Percentiles rank a stretch among this genome's conserved stretches.
These are phyloP conservation scores for Uropetala carovei DNA, from an alignment of 2,888 invertebrate species.

Conservation along the genomic window DNA sequence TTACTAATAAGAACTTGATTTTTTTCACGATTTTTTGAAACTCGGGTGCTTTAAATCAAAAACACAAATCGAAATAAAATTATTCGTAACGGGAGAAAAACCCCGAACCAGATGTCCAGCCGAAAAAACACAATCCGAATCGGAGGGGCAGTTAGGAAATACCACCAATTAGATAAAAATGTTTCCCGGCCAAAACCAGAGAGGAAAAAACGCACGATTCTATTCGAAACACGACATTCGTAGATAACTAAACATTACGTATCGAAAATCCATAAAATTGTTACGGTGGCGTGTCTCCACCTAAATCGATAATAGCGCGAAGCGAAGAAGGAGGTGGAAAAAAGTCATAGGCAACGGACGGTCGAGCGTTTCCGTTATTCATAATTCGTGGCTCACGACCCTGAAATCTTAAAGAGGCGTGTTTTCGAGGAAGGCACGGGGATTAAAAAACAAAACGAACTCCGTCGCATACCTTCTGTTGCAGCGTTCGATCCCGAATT, in stretches of 20 bases:
- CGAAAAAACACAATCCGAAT: too few relatives aligned
- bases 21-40: too few relatives aligned
- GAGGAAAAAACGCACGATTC: too few relatives aligned
- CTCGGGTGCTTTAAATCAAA: too few relatives aligned
- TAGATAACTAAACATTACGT: too few relatives aligned
- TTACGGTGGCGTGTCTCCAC: not conserved
- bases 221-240: not conserved
- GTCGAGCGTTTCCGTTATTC: slow-evolving; percentile 27
- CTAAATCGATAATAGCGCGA: not conserved
- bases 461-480: too few relatives aligned
- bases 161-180: not conserved
- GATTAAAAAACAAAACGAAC: too few relatives aligned
- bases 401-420: not conserved
- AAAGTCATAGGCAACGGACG: not conserved
- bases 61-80: too few relatives aligned
- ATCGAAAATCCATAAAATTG: not conserved
- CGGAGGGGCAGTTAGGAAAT: not conserved
- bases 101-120: too few relatives aligned
- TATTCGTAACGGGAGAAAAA: too few relatives aligned
- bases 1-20: too few relatives aligned
- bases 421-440: not conserved
- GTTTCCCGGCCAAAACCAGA: not conserved
- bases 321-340: not conserved
- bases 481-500: too few relatives aligned
- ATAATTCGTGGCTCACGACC: not conserved